phyloP scores from a whole-genome alignment of 1,140 invertebrate species.

The Ceratina calcarata region DNA sequence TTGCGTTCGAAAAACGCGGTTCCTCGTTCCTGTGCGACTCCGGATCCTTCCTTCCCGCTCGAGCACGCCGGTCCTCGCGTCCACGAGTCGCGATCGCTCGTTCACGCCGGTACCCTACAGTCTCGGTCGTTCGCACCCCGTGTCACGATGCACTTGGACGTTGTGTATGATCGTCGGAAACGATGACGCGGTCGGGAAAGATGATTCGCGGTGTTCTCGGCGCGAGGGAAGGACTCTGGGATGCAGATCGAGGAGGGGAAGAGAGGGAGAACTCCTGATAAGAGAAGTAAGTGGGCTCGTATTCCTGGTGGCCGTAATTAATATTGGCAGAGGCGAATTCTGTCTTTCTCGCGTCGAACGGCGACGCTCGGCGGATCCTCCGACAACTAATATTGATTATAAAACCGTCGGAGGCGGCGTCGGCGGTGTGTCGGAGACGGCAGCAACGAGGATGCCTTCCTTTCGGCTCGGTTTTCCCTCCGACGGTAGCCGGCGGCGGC shows the following conservation, averaged over 20 bases:
- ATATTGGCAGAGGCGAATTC: not conserved
- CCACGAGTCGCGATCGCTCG: no score
- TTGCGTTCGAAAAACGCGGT: slow-evolving; percentile 43
- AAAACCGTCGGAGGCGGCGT: slow-evolving; percentile 61
- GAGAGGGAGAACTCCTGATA: not conserved
- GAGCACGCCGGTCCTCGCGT: no score
- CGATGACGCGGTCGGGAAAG: not conserved
- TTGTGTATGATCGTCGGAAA: not conserved
- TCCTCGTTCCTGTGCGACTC: not conserved
- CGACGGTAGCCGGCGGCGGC: slow-evolving; percentile 25
- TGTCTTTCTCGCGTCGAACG: slow-evolving; percentile 12
- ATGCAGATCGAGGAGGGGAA: slow-evolving; percentile 28
- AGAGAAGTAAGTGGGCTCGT: slow-evolving; percentile 5
- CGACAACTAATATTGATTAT: slow-evolving; percentile 76
- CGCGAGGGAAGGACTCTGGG: slow-evolving; percentile 6
- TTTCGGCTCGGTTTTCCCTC: slow-evolving; percentile 42
- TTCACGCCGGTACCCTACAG: no score
- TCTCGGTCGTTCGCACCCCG: no score
- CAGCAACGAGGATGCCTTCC: slow-evolving; percentile 41
- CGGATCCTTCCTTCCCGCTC: no score
- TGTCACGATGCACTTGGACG: slow-evolving; percentile 7
- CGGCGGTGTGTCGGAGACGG: slow-evolving; percentile 23
- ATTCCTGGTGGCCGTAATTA: no score
- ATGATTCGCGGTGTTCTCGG: not conserved
- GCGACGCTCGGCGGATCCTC: slow-evolving; percentile 69